These are phyloP conservation scores for Myotis myotis DNA, from an alignment of 2,797 vertebrate genomes.

Conservation along the genomic window DNA sequence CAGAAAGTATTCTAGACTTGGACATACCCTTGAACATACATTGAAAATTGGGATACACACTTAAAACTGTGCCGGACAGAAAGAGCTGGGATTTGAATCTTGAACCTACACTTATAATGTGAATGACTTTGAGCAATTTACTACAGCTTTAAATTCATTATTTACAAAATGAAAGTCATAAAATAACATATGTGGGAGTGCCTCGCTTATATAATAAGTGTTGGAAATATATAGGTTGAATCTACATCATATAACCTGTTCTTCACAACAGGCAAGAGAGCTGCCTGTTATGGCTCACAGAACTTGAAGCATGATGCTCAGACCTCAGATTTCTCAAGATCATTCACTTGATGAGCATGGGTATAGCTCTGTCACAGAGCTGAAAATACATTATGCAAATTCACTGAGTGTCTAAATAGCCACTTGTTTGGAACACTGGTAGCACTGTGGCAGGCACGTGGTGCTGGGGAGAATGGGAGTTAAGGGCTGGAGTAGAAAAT, in stretches of 20 bases:
- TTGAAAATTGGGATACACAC: neutral
- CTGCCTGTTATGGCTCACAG: neutral
- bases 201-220: neutral
- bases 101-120: neutral
- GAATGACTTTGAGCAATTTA: neutral
- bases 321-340: neutral
- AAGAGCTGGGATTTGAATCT: constrained; percentile 15
- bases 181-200: neutral
- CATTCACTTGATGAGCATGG: neutral
- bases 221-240: neutral
- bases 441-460: neutral
- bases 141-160: neutral
- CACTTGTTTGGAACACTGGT: no score
- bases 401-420: neutral
- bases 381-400: neutral
- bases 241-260: neutral
- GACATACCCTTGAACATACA: constrained; percentile 37
- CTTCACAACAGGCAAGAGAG: neutral
- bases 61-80: neutral
- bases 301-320: neutral
- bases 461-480: neutral
- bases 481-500: neutral
- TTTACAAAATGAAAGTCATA: constrained; percentile 13
- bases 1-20: neutral
- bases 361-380: neutral